A percentile compares a stretch with the other conserved stretches of the same genome.
Conservation (phyloP, 2,888 invertebrate species). For the Cantharis rufa region DNA sequence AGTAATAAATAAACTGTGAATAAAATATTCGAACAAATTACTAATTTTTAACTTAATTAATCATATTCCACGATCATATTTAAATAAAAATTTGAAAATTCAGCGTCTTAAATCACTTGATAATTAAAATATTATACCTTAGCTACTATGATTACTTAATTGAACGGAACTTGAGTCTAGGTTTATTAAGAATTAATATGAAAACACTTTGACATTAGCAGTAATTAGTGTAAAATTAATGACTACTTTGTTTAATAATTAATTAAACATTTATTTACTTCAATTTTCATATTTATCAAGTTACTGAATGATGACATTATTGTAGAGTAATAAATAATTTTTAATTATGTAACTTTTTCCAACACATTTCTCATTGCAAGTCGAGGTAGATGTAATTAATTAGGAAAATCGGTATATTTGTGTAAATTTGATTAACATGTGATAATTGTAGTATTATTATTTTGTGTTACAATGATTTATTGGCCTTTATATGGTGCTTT, state of each 20-base stretch:
- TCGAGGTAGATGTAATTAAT: background rate
- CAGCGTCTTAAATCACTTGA: background rate
- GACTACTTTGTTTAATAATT: background rate
- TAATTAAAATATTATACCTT: background rate
- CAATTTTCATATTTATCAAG: background rate
- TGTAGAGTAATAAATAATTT: background rate
- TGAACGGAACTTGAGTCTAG: background rate
- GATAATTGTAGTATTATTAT: constrained; percentile 29
- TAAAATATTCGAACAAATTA: background rate
- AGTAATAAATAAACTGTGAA: background rate
- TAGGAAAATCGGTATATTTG: background rate
- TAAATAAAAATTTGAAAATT: background rate
- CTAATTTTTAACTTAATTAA: background rate
- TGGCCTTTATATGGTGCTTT: constrained; percentile 49
- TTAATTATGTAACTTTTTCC: background rate
- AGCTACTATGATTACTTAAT: background rate
- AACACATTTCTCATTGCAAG: background rate
- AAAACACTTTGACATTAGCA: background rate
- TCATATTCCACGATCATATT: background rate
- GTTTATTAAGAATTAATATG: background rate
- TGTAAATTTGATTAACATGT: constrained; percentile 25
- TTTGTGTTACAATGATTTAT: constrained; percentile 42
- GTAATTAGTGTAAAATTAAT: background rate
- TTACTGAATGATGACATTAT: background rate
- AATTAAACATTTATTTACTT: background rate